phyloP scores from a whole-genome alignment of 37 sponge, comb jelly and placozoan genomes.

The Lycopodina hypogea region DNA sequence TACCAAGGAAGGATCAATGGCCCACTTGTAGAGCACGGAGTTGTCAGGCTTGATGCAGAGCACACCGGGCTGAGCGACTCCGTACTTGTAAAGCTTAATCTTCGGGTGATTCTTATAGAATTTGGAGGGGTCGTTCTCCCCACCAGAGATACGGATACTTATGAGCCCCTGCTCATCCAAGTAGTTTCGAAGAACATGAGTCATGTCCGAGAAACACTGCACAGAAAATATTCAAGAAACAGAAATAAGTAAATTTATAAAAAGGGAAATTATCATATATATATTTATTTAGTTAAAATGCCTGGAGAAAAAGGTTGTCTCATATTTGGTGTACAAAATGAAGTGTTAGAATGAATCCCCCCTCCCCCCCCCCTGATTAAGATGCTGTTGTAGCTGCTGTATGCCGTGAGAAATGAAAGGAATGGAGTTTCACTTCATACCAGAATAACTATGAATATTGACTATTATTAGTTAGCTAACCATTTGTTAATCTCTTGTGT shows the following conservation, averaged over 20 bases:
- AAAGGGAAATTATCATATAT: background rate
- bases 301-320: background rate
- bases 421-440: too few species aligned
- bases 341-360: too few species aligned
- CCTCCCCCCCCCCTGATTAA: too few species aligned
- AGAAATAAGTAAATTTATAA: background rate
- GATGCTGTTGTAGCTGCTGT: too few species aligned
- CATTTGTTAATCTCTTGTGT: too few species aligned
- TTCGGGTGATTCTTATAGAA: constrained; percentile 68
- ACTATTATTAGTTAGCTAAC: too few species aligned
- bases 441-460: too few species aligned
- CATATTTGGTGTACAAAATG: too few species aligned
- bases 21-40: constrained; percentile 58
- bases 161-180: constrained; percentile 49
- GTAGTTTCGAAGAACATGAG: constrained; percentile 65
- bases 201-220: constrained; percentile 68
- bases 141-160: constrained; percentile 48
- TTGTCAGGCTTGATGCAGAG: constrained; percentile 49
- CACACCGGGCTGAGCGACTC: constrained; percentile 79
- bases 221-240: background rate
- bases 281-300: background rate
- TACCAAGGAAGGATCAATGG: constrained; percentile 62
- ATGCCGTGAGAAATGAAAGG: too few species aligned
- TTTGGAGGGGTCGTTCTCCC: constrained; percentile 47
- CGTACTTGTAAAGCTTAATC: constrained; percentile 66